Evolutionary conservation across 1,140 invertebrate genomes (phyloP), one percentile per base, ranked within the genome.

Genomic region (Neoseiulus cucumeris): DNA sequence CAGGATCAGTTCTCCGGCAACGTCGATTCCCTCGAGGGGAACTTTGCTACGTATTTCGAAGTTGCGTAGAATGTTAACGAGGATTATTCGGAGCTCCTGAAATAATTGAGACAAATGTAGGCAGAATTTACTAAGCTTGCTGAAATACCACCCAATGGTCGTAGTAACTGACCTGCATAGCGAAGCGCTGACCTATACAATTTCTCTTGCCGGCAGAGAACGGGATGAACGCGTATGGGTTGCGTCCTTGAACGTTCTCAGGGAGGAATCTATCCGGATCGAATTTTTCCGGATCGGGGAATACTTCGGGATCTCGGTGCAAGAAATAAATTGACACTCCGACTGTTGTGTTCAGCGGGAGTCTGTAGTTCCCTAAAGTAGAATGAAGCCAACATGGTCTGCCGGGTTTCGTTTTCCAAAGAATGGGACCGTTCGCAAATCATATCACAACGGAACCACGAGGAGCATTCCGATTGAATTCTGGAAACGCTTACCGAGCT

Each of bases 141-240:
- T 44, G 12, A n/a, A 44, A 44, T 12, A 44, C 12, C 12, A 44
- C 12, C 12, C n/a, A 44, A n/a, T 44, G 12, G 12, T n/a, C 42
- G 12, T 44, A 44, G n/a, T n/a, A n/a, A n/a, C 42, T 44, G 12
- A 44, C 42, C 42, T 44, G 42, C 42, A 44, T n/a, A n/a, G 42
- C 42, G 20, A 65, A 65, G 17, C n/a, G 68, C 68, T 68, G 65
- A 76, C 76, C 75, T 45, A 76, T 76, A 66, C 75, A 79, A 68
- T 79, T 79, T 45, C 79, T 69, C 20, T 71, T 70, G 18, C 79
- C 79, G 29, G 87, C 87, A 1, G 85, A 87, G 78, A 91, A 91
- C 1, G 89, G 89, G 29, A 91, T 82, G 68, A 77, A 81, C 12
- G 86, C 82, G 75, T 87, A 91, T 47, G 87, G 87, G 71, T 90